Base-by-base conservation (phyloP, 1,140 invertebrate species). In the Maconellicoccus hirsutus region DNA sequence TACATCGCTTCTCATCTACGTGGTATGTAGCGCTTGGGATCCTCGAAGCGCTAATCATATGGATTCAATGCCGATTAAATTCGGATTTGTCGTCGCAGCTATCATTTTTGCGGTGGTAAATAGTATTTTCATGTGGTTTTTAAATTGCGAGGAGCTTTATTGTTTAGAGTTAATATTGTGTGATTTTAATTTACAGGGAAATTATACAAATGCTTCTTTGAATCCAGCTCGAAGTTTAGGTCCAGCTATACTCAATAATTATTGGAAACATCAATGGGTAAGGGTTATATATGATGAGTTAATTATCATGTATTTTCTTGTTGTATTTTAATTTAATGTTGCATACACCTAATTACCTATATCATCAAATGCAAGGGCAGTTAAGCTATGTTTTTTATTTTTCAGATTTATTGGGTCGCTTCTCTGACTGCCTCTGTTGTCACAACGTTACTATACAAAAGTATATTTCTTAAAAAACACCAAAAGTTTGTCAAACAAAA, bases 211-310 rank as follows among this genome's bases (percentile, higher is more conserved):
- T 0, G 87, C 86, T 66, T 87, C 88, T 75, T 86, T 93, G 86
- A 93, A 93, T 76, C 90, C 91, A 0, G 90, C 88, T 0, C 84
- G 90, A 74, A 86, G 86, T 29, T 84, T 93, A 59, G 90, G 83
- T 0, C 90, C 91, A 0, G 90, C 89, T 0, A 74, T 92, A 2
- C 85, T 90, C 76, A 86, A 86, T 61, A 83, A 82, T 1, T 78
- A 81, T 61, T 94, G 89, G 85, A 72, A 76, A 0, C 59, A 82
- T 63, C 89, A 91, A 73, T 94, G 91, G 91, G 83, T 93, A 80
- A 82, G 73, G 6, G 3, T 52, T 52, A 8, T 16, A 14, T 7
- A 38, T 38, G 14, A 38, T 38, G 14, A 38, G 6, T 7, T 7
- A 38, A 38, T 38, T 38, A n/a, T n/a, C n/a, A n/a, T n/a, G n/a